Evolutionary conservation across 2,797 vertebrate genomes (phyloP), one percentile per base, ranked within the genome.

Genomic region (Argya squamiceps): DNA sequence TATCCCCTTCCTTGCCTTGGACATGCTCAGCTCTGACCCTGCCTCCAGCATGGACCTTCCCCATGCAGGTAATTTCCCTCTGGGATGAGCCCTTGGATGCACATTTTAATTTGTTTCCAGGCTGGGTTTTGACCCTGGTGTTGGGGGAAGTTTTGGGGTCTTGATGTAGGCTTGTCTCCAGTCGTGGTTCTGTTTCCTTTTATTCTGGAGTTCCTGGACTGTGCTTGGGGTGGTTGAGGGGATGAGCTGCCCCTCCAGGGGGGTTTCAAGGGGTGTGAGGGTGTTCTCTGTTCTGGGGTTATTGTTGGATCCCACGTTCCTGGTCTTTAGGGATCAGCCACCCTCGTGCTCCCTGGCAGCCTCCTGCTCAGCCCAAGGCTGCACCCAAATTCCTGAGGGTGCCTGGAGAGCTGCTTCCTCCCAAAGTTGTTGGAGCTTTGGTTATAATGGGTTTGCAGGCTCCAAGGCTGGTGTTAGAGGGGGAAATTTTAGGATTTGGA

Each of bases 1-100:
- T 0, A 0, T 0, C 0, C 5, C 2, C 2, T 1, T 1, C 3
- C 10, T 36, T 1, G 1, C 4, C 39, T 23, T 1, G 2, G 23
- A 2, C 0, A 3, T 5, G 2, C 2, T 1, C 0, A 0, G 8
- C 5, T 43, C 58, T 82, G 39, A 3, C 1, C 3, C 13, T 59
- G 11, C 4, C 12, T n/a, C 22, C 24, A 7, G 63, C 2, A 4
- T 2, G 9, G 46, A 36, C 4, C 16, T 36, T 65, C 29, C 12
- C 3, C 0, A 9, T 9, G 5, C 49, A 34, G 47, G 49, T 27
- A 19, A 62, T 12, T 44, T 20, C 4, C 8, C 3, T 24, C 23
- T 62, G 32, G 34, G 30, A 11, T 24, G 18, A 49, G 5, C 7
- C 3, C 9, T 56, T 44, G 14, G 13, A 4, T 34, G 22, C 2